These are phyloP conservation scores for Balearica regulorum DNA, from an alignment of 2,797 vertebrate species.

Conservation along the genomic window DNA sequence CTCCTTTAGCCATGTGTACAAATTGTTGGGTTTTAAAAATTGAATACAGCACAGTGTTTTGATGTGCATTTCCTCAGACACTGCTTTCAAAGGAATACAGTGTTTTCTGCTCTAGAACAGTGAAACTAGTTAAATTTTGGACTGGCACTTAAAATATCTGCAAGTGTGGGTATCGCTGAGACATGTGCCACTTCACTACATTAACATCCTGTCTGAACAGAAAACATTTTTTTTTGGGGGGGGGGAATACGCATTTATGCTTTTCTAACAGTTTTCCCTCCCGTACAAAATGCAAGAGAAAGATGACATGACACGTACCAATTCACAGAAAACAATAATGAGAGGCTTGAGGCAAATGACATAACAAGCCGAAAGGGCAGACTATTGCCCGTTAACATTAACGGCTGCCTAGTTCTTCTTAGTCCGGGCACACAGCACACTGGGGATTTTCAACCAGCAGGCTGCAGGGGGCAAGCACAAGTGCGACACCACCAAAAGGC, in stretches of 20 bases:
- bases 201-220: neutral
- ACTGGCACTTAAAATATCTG: neutral
- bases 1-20: accelerated
- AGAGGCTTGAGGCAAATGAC: neutral
- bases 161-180: neutral
- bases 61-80: neutral
- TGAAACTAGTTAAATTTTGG: neutral
- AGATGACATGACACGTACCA: accelerated
- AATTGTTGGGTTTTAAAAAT: neutral
- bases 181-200: neutral
- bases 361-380: neutral
- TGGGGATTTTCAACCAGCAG: neutral
- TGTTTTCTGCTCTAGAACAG: neutral
- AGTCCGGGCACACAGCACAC: neutral
- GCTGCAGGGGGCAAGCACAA: neutral
- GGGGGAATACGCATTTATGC: neutral
- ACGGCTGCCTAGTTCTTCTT: neutral
- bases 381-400: neutral
- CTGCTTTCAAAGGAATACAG: neutral
- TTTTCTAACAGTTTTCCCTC: neutral
- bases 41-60: neutral
- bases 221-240: neutral
- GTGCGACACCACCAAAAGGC: accelerated
- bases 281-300: neutral
- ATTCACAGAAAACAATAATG: neutral